Conservation (phyloP, 2,113 vertebrate species). For the Tretioscincus oriximinensis region DNA sequence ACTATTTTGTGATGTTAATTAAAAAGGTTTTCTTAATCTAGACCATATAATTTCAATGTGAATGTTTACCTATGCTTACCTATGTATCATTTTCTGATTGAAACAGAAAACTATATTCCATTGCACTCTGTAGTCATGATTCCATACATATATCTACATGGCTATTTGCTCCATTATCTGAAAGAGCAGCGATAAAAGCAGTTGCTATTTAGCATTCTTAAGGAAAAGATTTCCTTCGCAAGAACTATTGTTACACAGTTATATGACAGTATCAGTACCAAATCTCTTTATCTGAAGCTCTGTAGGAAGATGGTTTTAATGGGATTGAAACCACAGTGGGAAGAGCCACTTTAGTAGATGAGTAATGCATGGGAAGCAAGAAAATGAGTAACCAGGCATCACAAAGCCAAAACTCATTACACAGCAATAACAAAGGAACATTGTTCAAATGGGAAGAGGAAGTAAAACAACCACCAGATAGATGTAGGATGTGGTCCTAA, state of each 20-base stretch:
- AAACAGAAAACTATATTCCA: neutral
- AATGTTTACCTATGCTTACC: neutral
- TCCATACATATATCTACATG: neutral
- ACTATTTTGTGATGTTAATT: neutral
- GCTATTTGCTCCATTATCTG: neutral
- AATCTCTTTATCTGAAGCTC: neutral
- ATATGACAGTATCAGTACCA: neutral
- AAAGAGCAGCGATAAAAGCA: neutral
- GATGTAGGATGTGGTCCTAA: neutral
- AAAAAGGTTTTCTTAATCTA: neutral
- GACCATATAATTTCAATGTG: slow-evolving; percentile 10
- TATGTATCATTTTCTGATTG: neutral
- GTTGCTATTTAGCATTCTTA: neutral
- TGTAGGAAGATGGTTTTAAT: neutral
- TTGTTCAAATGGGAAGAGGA: neutral
- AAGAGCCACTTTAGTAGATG: slow-evolving; percentile 32
- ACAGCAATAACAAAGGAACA: slow-evolving; percentile 27
- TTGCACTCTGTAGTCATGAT: neutral
- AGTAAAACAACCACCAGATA: neutral
- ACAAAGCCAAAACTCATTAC: slow-evolving; percentile 40
- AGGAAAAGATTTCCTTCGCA: neutral
- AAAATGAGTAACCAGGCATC: neutral
- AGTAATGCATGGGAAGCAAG: slow-evolving; percentile 23
- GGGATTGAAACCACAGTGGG: slow-evolving; percentile 26
- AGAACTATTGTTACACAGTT: rapidly evolving